Base-by-base conservation (phyloP, 2,113 vertebrate species). In the Acinonyx jubatus region DNA sequence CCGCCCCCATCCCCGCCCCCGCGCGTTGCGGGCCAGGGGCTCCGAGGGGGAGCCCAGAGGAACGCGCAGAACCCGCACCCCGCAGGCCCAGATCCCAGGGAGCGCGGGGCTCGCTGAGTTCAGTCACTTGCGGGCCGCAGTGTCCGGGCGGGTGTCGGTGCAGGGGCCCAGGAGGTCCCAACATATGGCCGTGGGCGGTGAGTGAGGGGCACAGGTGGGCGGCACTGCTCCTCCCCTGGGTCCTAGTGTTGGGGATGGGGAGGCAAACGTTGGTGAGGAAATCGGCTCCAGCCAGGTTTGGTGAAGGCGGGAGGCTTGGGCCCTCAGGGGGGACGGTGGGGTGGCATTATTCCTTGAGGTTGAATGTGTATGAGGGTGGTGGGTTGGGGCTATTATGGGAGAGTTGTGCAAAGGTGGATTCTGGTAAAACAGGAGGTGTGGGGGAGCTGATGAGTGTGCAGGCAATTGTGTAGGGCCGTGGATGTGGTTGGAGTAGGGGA, bases 1-100 rank as follows among this genome's bases (percentile, higher is more conserved):
- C 79, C 92, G 84, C 81, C 92, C 78, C 85, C 68, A 18, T 73
- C 13, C 66, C 88, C 38, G 45, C 97, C 95, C 76, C 68, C 3
- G 45, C 25, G 41, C 91, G 36, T 94, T 66, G 95, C 90, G 31
- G 81, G 89, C 61, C 55, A 0, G 52, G 65, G 52, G 81, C 21
- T 27, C 18, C 0, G 50, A 73, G 96, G 33, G 18, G 38, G 15
- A 15, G 19, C 69, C 0, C 0, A 14, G 80, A 18, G 0, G 25
- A 8, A 21, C 8, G 1, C 19, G 19, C 27, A 31, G 48, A 36
- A 25, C 73, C 16, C 0, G 14, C 15, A 16, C 2, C 71, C 23
- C 23, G 16, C 45, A 21, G 13, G 45, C 36, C 50, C 0, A 27
- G 25, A 16, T 8, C 10, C 29, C 4, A 4, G 18, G 55, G 33